Percentiles rank a stretch among this genome's conserved stretches.
Evolutionary conservation across 2,113 vertebrate genomes (phyloP).

Genomic region (Phalacrocorax pelagicus): DNA sequence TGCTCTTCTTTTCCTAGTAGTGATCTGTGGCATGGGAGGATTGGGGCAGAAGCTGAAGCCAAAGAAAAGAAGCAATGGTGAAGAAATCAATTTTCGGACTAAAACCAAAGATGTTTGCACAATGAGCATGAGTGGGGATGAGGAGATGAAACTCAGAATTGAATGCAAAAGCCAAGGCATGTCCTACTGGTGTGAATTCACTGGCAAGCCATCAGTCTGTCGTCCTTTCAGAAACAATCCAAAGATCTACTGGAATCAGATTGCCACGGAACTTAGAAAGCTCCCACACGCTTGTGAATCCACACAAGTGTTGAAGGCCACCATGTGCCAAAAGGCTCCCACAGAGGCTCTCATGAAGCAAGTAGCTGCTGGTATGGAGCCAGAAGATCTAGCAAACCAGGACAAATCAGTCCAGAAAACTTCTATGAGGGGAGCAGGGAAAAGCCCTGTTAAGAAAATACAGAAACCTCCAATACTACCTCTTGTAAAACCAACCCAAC

Average conservation of each 20-base stretch:
- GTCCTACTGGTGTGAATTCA: conserved; percentile 83
- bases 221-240: conserved; percentile 78
- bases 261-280: conserved; percentile 75
- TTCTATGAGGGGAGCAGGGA: not conserved
- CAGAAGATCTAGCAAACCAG: not conserved
- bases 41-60: conserved; percentile 64
- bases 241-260: conserved; percentile 81
- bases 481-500: not conserved
- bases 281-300: conserved; percentile 73
- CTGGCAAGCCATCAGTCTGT: conserved; percentile 75
- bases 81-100: conserved; percentile 78
- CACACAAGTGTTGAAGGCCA: conserved; percentile 63
- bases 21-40: conserved; percentile 62
- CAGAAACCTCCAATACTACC: not conserved
- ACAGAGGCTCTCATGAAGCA: conserved; percentile 77
- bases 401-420: not conserved
- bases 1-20: conserved; percentile 63
- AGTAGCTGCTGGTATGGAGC: conserved; percentile 66
- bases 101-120: conserved; percentile 75
- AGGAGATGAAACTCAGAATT: conserved; percentile 72
- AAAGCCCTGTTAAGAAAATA: not conserved
- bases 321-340: conserved; percentile 79
- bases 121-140: conserved; percentile 68
- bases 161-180: conserved; percentile 63
- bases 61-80: conserved; percentile 70